These are phyloP conservation scores for Proctacanthus coquilletti DNA, from an alignment of 1,140 invertebrate species.

Conservation along the genomic window DNA sequence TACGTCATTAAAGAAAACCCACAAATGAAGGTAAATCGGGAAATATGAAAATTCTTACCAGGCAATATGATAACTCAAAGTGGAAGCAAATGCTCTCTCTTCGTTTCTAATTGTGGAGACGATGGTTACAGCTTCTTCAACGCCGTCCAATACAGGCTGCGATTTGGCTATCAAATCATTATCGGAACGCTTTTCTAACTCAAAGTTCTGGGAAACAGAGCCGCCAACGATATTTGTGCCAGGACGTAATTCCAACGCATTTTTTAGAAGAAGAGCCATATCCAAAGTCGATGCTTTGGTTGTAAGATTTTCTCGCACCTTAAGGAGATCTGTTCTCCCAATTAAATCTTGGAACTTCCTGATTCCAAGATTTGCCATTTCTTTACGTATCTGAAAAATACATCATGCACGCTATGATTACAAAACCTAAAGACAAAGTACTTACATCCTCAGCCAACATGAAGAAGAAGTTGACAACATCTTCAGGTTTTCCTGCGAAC, in stretches of 20 bases:
- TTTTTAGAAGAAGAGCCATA: conserved; percentile 71
- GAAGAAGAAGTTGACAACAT: conserved; percentile 96
- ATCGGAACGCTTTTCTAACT: conserved; percentile 77
- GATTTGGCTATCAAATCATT: conserved; percentile 67
- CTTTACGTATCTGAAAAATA: conserved; percentile 47
- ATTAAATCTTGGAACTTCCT: conserved; percentile 83
- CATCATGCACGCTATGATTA: too few relatives aligned
- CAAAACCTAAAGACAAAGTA: conserved; percentile 5
- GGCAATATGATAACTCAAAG: conserved; percentile 87
- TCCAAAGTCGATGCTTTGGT: conserved; percentile 79
- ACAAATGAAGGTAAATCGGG: too few relatives aligned
- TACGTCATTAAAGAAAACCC: too few relatives aligned
- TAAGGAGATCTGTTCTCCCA: conserved; percentile 82
- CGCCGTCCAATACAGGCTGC: conserved; percentile 57
- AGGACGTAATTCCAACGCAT: conserved; percentile 77
- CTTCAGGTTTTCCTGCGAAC: conserved; percentile 93
- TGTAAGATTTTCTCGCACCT: conserved; percentile 40
- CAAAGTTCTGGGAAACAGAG: conserved; percentile 74
- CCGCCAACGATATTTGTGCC: conserved; percentile 85
- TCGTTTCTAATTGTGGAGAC: conserved; percentile 79
- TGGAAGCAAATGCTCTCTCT: conserved; percentile 82
- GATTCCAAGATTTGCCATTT: conserved; percentile 86
- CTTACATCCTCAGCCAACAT: conserved; percentile 91
- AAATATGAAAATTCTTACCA: conserved; percentile 50
- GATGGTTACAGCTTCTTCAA: conserved; percentile 48